Evolutionary conservation across 2,113 vertebrate species (phyloP), one percentile per base, ranked within the genome.

Genomic region (Columbina picui): DNA sequence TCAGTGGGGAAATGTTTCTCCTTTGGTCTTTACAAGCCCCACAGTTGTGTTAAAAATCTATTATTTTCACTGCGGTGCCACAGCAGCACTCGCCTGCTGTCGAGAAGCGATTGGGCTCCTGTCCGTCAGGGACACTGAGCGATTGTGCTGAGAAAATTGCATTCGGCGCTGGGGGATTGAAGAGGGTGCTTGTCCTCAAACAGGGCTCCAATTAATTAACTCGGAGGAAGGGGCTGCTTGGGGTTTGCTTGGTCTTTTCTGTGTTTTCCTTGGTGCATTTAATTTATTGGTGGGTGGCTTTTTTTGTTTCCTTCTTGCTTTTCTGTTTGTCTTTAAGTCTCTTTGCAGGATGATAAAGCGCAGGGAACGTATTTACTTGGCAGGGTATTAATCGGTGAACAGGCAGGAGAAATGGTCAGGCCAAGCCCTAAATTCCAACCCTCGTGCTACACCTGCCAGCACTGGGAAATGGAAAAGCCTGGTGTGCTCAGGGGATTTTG

Each of bases 151-250:
- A 97, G 98, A 92, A 98, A 98, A 98, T 96, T 98, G 98, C 98
- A 95, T 97, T 77, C 88, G 85, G 98, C 91, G 86, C 64, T 71
- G 87, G 89, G 85, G 97, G 96, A 98, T 97, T 98, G 96, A 91
- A 96, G 86, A 97, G 94, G 94, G 96, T 23, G 71, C 93, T 90
- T 96, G 97, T 94, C 96, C 96, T 96, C 97, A 97, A 98, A 93
- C 94, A 96, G 95, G 92, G 52, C 82, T 98, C 85, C 97, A 97
- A 98, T 98, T 98, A 98, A 98, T 98, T 98, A 98, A 97, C 96
- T 92, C 78, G 27, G 90, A 97, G 95, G 93, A 96, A 93, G 97
- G 90, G 85, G 86, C 79, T 96, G 95, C 77, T 92, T 14, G 4
- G 60, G 74, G 76, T 93, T 90, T 63, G 68, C 69, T 88, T 6